Evolutionary conservation across 2,888 invertebrate genomes (phyloP), one percentile per base, ranked within the genome.

Genomic region (Chymomyza procnemis): DNA sequence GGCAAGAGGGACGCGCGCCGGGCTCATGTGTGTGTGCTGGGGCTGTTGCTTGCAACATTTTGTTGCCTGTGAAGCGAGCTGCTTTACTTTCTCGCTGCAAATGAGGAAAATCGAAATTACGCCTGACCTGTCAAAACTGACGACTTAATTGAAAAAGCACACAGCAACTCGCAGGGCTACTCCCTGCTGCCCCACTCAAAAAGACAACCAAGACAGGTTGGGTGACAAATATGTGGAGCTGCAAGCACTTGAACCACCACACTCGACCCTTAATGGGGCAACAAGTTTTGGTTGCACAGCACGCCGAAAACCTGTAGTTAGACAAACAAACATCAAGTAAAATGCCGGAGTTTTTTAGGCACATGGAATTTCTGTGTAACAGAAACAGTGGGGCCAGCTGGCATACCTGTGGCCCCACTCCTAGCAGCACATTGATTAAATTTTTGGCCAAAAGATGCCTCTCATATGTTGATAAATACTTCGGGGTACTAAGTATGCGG

Each of bases 171-270:
- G 14, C 60, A 66, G 34, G 12, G 3, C 3, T 48, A 66, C 62
- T 21, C 14, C n/a, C n/a, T n/a, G n/a, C n/a, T n/a, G n/a, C n/a
- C n/a, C n/a, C n/a, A 65, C 8, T 8, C 2, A 46, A 21, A 19
- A 55, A 55, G n/a, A 30, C 34, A 30, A 12, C 14, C 26, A n/a
- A n/a, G 72, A 73, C 77, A 52, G 68, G 79, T 78, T 73, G 58
- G 30, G 61, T 71, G 69, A 67, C 63, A 55, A 71, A 77, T 69
- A 66, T 78, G 58, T 76, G 67, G 73, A 74, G 61, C 74, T 74
- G 61, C 58, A 61, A 41, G 46, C 55, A 56, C 48, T 16, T 55
- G 64, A 67, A 68, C 34, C 12, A 12, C n/a, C n/a, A n/a, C n/a
- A n/a, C 50, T 54, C 60, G 59, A 65, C 66, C 52, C 64, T 50